Conservation (phyloP, 1,140 invertebrate species). For the Scaptomyza hsui region DNA sequence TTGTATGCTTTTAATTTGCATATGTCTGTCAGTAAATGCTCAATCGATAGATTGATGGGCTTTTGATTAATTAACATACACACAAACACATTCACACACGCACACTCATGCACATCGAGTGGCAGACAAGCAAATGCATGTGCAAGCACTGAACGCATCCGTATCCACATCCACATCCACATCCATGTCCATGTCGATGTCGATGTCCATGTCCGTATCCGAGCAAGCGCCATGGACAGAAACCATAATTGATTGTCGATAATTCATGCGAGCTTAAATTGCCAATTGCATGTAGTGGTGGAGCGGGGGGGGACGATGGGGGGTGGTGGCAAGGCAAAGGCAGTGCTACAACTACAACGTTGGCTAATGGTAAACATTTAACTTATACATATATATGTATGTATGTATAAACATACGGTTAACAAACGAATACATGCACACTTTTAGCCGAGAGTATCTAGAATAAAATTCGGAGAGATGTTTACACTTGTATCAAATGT, state of each 20-base stretch:
- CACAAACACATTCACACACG: constrained; percentile 31
- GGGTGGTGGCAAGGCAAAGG: constrained; percentile 15
- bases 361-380: constrained; percentile 51
- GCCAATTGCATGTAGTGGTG: constrained; percentile 71
- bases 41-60: constrained; percentile 78
- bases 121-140: constrained; percentile 6
- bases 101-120: constrained; percentile 7
- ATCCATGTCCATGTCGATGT: neutral
- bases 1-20: constrained; percentile 81
- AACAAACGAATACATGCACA: neutral
- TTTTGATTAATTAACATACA: constrained; percentile 80
- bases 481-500: too few species aligned
- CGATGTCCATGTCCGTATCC: constrained; percentile 11
- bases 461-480: too few species aligned
- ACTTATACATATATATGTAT: constrained; percentile 7
- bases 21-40: constrained; percentile 77
- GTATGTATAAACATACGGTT: neutral
- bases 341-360: constrained; percentile 34
- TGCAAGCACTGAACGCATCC: constrained; percentile 2
- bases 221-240: constrained; percentile 64
- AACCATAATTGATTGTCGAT: constrained; percentile 82
- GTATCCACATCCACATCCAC: neutral
- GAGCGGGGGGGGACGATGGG: constrained; percentile 3
- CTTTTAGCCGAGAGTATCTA: neutral
- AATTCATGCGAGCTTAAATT: constrained; percentile 81